Percentiles rank a stretch among this genome's conserved stretches.
Evolutionary conservation across 2,888 invertebrate species (phyloP).

Genomic region (Cryptocephalus moraei): DNA sequence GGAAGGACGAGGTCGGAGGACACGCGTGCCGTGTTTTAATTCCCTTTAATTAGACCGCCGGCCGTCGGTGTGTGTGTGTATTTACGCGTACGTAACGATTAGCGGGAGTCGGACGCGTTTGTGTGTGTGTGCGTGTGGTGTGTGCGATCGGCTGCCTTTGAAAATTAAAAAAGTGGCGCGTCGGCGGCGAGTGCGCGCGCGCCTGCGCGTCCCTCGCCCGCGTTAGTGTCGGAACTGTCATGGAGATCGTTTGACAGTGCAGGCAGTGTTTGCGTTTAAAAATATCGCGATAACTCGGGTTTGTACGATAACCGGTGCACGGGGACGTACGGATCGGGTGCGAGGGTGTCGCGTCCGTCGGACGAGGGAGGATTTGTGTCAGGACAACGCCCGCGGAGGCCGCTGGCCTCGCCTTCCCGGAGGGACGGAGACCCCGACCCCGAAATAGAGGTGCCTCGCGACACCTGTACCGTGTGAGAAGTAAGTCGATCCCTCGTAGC

Average conservation of each 20-base stretch:
- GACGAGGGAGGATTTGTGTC: conserved; percentile 20
- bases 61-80: neutral
- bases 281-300: conserved; percentile 33
- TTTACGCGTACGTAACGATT: conserved; percentile 3
- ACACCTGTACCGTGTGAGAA: conserved; percentile 18
- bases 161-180: conserved; percentile 14
- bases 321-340: conserved; percentile 22
- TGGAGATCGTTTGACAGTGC: conserved; percentile 36
- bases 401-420: conserved; percentile 8
- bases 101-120: neutral
- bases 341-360: conserved; percentile 24
- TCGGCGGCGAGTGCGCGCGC: conserved; percentile 11
- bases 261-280: conserved; percentile 32
- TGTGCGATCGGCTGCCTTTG: conserved; percentile 5
- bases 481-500: conserved; percentile 15
- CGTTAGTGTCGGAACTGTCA: conserved; percentile 32
- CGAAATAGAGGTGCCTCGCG: conserved; percentile 8
- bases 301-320: conserved; percentile 28
- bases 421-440: conserved; percentile 16
- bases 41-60: neutral
- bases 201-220: conserved; percentile 8
- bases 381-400: conserved; percentile 16
- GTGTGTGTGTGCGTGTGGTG: neutral
- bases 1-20: too few species aligned
- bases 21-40: neutral